phyloP scores from a whole-genome alignment of 2,113 vertebrate genomes.

The Casuarius casuarius region DNA sequence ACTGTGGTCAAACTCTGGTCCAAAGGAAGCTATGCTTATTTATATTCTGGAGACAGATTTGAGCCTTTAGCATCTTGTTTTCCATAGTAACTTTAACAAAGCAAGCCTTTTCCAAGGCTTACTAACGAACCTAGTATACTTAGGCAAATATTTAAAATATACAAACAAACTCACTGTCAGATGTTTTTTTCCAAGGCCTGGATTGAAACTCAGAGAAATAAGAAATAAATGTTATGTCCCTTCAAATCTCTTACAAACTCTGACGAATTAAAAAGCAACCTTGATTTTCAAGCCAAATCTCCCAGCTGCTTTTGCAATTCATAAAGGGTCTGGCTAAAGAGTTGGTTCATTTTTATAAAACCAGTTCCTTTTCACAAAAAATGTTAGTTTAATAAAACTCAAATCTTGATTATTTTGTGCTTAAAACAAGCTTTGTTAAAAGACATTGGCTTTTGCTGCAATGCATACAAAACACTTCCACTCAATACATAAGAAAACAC shows the following conservation, averaged over 20 bases:
- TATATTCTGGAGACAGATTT: slow-evolving; percentile 56
- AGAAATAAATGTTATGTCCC: slow-evolving; percentile 46
- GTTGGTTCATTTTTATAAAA: slow-evolving; percentile 54
- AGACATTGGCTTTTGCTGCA: not conserved
- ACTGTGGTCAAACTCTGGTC: slow-evolving; percentile 14
- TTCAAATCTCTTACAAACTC: slow-evolving; percentile 66
- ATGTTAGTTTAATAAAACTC: slow-evolving; percentile 11
- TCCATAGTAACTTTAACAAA: slow-evolving; percentile 58
- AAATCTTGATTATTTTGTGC: slow-evolving; percentile 33
- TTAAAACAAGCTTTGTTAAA: slow-evolving; percentile 16
- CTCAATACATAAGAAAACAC: not conserved
- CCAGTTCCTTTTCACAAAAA: slow-evolving; percentile 43
- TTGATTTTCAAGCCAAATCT: slow-evolving; percentile 54
- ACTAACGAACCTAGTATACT: slow-evolving; percentile 62
- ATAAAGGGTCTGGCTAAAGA: slow-evolving; percentile 29
- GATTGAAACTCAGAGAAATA: slow-evolving; percentile 47
- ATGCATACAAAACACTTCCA: not conserved
- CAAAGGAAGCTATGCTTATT: slow-evolving; percentile 62
- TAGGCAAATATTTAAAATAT: slow-evolving; percentile 60
- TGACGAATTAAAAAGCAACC: not conserved
- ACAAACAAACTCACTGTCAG: slow-evolving; percentile 67
- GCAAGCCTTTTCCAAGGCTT: slow-evolving; percentile 43
- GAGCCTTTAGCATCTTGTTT: slow-evolving; percentile 64
- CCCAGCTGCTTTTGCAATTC: slow-evolving; percentile 61
- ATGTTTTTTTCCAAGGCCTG: slow-evolving; percentile 65